Base-by-base conservation (phyloP, 2,797 vertebrate genomes). In the Coregonus ussuriensis region DNA sequence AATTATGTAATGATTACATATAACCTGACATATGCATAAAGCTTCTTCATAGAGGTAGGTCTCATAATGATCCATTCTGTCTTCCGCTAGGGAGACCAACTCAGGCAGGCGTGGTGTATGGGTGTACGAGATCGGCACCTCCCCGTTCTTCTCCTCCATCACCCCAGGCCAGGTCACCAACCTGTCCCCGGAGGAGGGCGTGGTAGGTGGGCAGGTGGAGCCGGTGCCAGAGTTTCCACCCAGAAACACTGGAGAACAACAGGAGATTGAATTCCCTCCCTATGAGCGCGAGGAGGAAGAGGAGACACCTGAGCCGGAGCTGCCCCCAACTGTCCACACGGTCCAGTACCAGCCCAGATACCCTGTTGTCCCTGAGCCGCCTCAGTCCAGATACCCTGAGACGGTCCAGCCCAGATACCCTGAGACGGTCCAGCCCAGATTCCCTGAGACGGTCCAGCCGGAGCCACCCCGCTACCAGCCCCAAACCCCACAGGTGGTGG, bases 81-180 rank as follows among this genome's bases (percentile, higher is more conserved):
- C 0, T 76, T 0, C 77, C 81, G 62, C 52, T 78, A 98, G 97
- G 87, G 92, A 91, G 83, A 96, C 96, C 18, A 98, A 97, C 83
- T 91, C 95, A 1, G 97, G 96, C 62, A 89, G 73, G 52, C 89
- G 65, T 16, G 97, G 97, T 0, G 75, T 96, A 72, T 98, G 97
- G 97, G 96, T 97, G 11, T 98, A 96, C 0, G 93, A 97, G 88
- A 95, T 98, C 0, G 95, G 96, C 31, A 88, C 94, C 4, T 89
- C 84, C 0, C 79, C 83, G 0, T 4, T 83, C 9, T 93, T 95
- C 66, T 62, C 37, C 21, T 73, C 53, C 0, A 76, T 95, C 51
- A 79, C 63, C 13, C 82, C 93, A 0, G 93, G 94, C 18, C 51
- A 69, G 21, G 83, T 85, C 29, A 16, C 72, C 0, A 3, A 29